Evolutionary conservation across 1,140 invertebrate species (phyloP).

Genomic region (Leptopilina boulardi): DNA sequence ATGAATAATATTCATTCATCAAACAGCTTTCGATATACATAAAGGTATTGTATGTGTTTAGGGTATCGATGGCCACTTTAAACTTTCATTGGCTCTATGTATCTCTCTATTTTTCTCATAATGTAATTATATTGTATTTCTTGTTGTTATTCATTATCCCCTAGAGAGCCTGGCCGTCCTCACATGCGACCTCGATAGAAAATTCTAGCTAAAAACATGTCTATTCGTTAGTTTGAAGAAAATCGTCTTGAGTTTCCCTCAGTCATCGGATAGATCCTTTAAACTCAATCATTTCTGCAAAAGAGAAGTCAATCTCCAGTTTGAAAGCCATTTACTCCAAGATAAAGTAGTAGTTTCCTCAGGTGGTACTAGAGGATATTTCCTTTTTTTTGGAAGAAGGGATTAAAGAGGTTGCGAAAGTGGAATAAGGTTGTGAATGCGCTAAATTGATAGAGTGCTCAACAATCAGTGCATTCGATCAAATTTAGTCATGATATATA

Average conservation of each 20-base stretch:
- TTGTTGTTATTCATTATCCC: neutral
- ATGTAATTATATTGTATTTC: neutral
- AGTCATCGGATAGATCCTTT: neutral
- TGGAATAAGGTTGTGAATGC: neutral
- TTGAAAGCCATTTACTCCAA: neutral
- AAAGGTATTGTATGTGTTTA: slow-evolving; percentile 41
- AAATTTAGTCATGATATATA: slow-evolving; percentile 2
- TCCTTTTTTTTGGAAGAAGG: neutral
- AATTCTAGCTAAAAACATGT: slow-evolving; percentile 45
- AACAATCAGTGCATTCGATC: neutral
- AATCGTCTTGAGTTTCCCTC: slow-evolving; percentile 3
- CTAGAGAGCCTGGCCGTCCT: slow-evolving; percentile 47
- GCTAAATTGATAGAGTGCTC: neutral
- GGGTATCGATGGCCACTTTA: slow-evolving; percentile 40
- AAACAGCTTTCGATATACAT: slow-evolving; percentile 57
- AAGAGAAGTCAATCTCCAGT: neutral
- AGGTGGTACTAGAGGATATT: neutral
- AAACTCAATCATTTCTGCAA: neutral
- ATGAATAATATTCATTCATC: slow-evolving; percentile 58
- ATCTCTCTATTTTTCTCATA: no score
- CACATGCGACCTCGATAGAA: slow-evolving; percentile 45
- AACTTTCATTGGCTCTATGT: neutral
- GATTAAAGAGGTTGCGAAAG: neutral
- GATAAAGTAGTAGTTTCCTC: slow-evolving; percentile 15
- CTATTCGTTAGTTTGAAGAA: slow-evolving; percentile 24